phyloP scores from a whole-genome alignment of 2,113 vertebrate species.

The Amblyornis subalaris region DNA sequence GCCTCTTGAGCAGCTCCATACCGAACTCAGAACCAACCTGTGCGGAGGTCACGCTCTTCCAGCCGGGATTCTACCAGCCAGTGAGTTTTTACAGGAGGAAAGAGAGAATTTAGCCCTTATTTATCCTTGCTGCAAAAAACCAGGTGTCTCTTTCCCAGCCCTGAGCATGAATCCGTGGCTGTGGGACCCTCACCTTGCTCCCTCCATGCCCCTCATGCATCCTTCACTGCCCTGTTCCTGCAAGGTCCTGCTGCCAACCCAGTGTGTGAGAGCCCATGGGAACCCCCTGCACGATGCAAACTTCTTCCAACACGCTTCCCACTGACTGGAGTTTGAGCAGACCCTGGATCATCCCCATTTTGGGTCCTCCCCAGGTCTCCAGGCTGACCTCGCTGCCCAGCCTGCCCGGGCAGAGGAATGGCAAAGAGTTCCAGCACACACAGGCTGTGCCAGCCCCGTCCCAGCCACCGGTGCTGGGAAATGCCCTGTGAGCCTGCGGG shows the following conservation, averaged over 20 bases:
- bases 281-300: not conserved
- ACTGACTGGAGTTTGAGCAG: not conserved
- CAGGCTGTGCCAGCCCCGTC: not conserved
- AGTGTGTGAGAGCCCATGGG: accelerated
- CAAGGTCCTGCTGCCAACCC: accelerated
- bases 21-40: accelerated
- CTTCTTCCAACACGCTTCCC: not conserved
- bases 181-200: not conserved
- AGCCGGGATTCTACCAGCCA: not conserved
- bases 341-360: accelerated
- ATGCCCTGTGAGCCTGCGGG: not conserved
- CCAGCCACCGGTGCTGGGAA: not conserved
- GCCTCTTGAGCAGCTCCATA: not conserved
- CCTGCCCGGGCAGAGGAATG: not conserved
- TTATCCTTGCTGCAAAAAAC: not conserved
- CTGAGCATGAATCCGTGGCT: accelerated
- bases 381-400: not conserved
- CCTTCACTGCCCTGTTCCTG: not conserved
- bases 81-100: not conserved
- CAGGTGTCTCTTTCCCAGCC: accelerated
- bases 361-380: not conserved
- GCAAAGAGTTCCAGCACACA: not conserved
- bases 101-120: not conserved
- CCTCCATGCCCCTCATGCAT: accelerated
- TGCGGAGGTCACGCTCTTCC: not conserved